Evolutionary conservation across 2,113 vertebrate species (phyloP).

Genomic region (Oryzias celebensis): DNA sequence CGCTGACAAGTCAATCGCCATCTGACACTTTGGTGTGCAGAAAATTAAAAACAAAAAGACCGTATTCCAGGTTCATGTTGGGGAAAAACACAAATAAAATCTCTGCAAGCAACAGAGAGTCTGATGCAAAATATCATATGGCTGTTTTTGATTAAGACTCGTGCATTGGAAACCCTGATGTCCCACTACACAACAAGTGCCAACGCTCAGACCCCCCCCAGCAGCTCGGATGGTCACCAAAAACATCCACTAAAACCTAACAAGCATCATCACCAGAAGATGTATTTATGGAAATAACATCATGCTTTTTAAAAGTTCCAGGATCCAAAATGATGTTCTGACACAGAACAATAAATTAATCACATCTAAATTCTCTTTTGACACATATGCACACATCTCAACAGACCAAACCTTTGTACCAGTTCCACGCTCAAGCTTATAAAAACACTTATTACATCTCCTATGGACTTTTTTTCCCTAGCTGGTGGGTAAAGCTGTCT

Average conservation of each 20-base stretch:
- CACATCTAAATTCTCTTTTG: conserved; percentile 63
- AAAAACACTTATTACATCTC: conserved; percentile 62
- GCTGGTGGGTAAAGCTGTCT: conserved; percentile 75
- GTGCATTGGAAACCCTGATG: conserved; percentile 51
- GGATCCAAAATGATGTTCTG: conserved; percentile 76
- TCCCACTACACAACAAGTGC: conserved; percentile 57
- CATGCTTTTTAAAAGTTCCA: conserved; percentile 73
- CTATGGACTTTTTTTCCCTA: conserved; percentile 16
- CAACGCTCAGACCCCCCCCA: conserved; percentile 27
- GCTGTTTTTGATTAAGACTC: conserved; percentile 60
- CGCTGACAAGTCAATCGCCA: too few relatives aligned
- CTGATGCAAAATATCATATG: conserved; percentile 51
- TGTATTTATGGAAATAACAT: conserved; percentile 49
- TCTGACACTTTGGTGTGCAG: too few relatives aligned
- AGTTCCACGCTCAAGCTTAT: conserved; percentile 53
- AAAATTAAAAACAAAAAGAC: too few relatives aligned
- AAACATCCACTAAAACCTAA: conserved; percentile 30
- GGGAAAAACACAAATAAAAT: conserved; percentile 32
- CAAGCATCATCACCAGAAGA: conserved; percentile 18
- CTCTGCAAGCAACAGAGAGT: conserved; percentile 48
- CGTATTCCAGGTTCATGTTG: not conserved
- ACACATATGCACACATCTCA: conserved; percentile 47
- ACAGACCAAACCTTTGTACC: conserved; percentile 12
- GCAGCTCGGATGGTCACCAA: conserved; percentile 25
- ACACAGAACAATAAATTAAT: conserved; percentile 81